Percentiles rank a stretch among this genome's conserved stretches.
These are phyloP conservation scores for Pristiophorus japonicus DNA, from an alignment of 2,113 vertebrate genomes.

Conservation along the genomic window DNA sequence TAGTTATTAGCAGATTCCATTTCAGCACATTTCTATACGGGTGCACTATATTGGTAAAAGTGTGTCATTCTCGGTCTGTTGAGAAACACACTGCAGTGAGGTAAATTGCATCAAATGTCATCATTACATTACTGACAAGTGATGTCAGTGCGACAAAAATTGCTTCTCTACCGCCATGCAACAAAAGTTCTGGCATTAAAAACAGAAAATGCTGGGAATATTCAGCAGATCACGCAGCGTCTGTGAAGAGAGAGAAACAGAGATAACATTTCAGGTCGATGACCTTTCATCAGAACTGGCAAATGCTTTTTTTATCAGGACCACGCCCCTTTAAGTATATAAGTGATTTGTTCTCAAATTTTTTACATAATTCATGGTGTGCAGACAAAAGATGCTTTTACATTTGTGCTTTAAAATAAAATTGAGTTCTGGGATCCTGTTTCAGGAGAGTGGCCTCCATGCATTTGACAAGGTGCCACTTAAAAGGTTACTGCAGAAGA, in stretches of 20 bases:
- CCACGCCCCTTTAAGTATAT: too few relatives aligned
- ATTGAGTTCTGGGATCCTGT: background rate
- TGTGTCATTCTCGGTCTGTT: background rate
- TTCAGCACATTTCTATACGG: background rate
- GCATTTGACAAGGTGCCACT: too few relatives aligned
- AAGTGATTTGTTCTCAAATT: background rate
- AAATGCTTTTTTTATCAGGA: background rate
- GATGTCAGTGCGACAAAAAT: background rate
- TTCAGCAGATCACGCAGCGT: background rate
- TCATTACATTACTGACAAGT: background rate
- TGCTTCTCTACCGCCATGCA: background rate
- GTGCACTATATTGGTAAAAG: background rate
- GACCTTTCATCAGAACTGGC: background rate
- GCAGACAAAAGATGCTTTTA: background rate
- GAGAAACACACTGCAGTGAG: background rate
- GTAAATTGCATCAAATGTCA: background rate
- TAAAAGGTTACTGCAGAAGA: too few relatives aligned
- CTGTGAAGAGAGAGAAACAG: background rate
- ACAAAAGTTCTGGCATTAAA: background rate
- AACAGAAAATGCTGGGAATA: background rate
- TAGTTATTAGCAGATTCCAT: background rate
- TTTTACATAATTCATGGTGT: background rate
- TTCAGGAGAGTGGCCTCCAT: background rate
- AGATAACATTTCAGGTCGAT: background rate
- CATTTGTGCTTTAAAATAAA: background rate